phyloP scores from a whole-genome alignment of 2,888 invertebrate genomes.

The Tenodera sinensis region DNA sequence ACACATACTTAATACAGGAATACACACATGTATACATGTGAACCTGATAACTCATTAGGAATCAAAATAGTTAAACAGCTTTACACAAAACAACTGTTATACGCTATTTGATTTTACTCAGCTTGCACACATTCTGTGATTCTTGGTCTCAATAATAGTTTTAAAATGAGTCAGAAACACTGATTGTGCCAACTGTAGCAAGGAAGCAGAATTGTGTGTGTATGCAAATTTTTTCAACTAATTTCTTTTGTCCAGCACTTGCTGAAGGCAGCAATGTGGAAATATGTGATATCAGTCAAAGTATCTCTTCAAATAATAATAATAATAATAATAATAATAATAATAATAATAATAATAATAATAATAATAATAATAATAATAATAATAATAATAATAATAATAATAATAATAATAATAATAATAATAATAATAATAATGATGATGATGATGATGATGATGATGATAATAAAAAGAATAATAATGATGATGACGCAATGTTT shows the following conservation, averaged over 20 bases:
- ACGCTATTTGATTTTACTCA: not conserved
- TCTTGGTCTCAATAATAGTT: conserved; percentile 12
- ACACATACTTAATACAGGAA: too few relatives aligned
- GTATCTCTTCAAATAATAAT: conserved; percentile 15
- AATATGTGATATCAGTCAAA: conserved; percentile 22
- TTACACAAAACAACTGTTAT: not conserved
- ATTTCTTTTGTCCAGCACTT: conserved; percentile 13
- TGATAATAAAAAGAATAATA: too few relatives aligned
- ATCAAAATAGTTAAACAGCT: not conserved
- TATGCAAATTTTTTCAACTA: not conserved
- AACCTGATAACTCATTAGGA: not conserved
- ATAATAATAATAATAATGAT: not conserved
- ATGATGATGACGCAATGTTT: not conserved
- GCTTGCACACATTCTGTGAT: conserved; percentile 2
- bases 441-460: too few relatives aligned
- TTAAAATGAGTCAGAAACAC: not conserved
- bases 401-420: not conserved
- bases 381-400: too few relatives aligned
- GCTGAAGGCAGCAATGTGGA: conserved; percentile 7
- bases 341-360: not conserved
- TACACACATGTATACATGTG: not conserved
- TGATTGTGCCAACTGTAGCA: not conserved
- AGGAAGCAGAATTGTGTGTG: not conserved
- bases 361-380: not conserved
- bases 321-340: not conserved